Evolutionary conservation across 1,140 invertebrate species (phyloP).

Genomic region (Sycophaga agraensis): DNA sequence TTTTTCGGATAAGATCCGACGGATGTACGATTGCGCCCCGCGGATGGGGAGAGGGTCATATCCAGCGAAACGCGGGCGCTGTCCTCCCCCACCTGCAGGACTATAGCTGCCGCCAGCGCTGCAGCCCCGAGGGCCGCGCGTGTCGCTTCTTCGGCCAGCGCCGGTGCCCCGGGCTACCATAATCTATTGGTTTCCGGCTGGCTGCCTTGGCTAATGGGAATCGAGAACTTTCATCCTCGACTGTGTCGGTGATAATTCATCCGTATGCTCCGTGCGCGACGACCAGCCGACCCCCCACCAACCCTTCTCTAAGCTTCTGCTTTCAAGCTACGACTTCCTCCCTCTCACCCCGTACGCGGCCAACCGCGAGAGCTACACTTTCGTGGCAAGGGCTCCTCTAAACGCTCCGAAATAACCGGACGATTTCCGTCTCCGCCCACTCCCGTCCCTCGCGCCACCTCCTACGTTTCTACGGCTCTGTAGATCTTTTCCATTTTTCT

Average conservation of each 20-base stretch:
- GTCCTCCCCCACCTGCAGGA: too few species aligned
- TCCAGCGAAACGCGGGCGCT: too few species aligned
- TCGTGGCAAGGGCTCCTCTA: too few species aligned
- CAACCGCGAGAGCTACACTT: too few species aligned
- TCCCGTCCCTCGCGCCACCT: too few species aligned
- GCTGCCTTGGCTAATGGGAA: slow-evolving; percentile 26
- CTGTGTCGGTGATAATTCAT: slow-evolving; percentile 28
- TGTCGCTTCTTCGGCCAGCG: slow-evolving; percentile 12
- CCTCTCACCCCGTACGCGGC: too few species aligned
- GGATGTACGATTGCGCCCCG: background rate
- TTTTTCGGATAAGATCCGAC: slow-evolving; percentile 3
- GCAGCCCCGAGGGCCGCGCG: too few species aligned
- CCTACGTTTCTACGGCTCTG: too few species aligned
- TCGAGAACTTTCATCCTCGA: slow-evolving; percentile 27
- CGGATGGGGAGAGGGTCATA: background rate
- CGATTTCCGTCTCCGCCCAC: too few species aligned
- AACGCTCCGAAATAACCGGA: too few species aligned
- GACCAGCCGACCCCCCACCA: background rate
- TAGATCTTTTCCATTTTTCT: too few species aligned
- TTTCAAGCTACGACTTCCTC: background rate
- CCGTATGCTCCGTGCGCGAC: slow-evolving; percentile 20
- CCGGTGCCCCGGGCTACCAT: background rate
- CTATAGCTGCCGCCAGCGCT: too few species aligned
- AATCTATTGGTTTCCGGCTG: slow-evolving; percentile 28
- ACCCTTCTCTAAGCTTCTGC: background rate